Conservation (phyloP, 2,113 vertebrate genomes). For the Trochalopteron elliotii region DNA sequence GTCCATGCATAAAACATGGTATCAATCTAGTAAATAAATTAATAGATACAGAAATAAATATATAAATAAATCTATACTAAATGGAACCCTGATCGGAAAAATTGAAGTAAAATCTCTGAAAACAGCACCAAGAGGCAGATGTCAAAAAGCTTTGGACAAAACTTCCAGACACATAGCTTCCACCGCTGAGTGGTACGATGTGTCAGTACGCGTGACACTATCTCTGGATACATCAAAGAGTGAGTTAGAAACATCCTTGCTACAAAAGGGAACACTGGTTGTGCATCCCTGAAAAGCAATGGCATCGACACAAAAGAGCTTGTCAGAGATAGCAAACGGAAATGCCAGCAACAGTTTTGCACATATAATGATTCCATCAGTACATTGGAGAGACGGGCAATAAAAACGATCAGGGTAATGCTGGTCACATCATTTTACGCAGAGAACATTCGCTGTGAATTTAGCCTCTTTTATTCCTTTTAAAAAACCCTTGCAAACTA, state of each 20-base stretch:
- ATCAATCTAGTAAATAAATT: not conserved
- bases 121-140: not conserved
- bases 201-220: constrained; percentile 3
- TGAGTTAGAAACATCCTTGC: not conserved
- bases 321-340: constrained; percentile 26
- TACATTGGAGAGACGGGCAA: not conserved
- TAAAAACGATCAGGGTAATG: not conserved
- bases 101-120: not conserved
- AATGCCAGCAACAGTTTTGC: not conserved
- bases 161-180: not conserved
- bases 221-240: constrained; percentile 23
- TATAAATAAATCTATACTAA: not conserved
- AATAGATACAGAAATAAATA: not conserved
- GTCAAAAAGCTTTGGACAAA: not conserved
- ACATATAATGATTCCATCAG: not conserved
- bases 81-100: not conserved
- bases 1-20: fast-evolving
- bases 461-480: not conserved
- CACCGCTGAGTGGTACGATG: not conserved
- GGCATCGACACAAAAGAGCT: not conserved
- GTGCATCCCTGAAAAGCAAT: not conserved
- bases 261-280: not conserved
- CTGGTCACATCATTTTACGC: not conserved
- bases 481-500: not conserved
- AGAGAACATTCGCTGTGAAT: not conserved